A percentile compares a stretch with the other conserved stretches of the same genome.
These are phyloP conservation scores for Philotrypesis tridentata DNA, from an alignment of 1,140 invertebrate species.

Conservation along the genomic window DNA sequence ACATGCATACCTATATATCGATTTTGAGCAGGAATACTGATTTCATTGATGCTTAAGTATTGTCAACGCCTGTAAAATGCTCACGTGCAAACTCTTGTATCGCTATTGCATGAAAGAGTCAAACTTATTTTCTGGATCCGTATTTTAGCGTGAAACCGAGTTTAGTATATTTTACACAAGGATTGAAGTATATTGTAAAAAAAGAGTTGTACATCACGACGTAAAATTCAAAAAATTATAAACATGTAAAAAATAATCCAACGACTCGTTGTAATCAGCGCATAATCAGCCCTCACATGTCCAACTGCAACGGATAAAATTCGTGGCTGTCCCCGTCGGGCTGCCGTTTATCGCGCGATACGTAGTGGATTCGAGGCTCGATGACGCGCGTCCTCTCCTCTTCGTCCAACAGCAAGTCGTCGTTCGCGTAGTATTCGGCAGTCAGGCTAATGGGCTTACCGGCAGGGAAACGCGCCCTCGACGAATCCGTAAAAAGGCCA, in stretches of 20 bases:
- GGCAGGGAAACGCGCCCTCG: background rate
- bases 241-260: background rate
- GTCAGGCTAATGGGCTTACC: slow-evolving; percentile 21
- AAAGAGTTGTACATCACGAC: background rate
- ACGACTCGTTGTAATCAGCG: background rate
- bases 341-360: background rate
- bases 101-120: background rate
- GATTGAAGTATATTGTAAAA: slow-evolving; percentile 24
- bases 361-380: background rate
- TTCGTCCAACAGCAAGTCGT: background rate
- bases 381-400: background rate
- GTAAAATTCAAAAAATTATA: background rate
- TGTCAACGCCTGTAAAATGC: background rate
- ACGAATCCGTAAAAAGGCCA: slow-evolving; percentile 25
- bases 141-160: background rate
- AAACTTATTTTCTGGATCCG: background rate
- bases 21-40: background rate
- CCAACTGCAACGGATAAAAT: slow-evolving; percentile 27
- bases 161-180: slow-evolving; percentile 30
- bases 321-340: background rate
- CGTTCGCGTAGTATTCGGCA: background rate
- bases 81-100: background rate
- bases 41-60: background rate
- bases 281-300: background rate
- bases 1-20: background rate